A percentile compares a stretch with the other conserved stretches of the same genome.
Evolutionary conservation across 2,113 vertebrate genomes (phyloP).

Genomic region (Carassius carassius): DNA sequence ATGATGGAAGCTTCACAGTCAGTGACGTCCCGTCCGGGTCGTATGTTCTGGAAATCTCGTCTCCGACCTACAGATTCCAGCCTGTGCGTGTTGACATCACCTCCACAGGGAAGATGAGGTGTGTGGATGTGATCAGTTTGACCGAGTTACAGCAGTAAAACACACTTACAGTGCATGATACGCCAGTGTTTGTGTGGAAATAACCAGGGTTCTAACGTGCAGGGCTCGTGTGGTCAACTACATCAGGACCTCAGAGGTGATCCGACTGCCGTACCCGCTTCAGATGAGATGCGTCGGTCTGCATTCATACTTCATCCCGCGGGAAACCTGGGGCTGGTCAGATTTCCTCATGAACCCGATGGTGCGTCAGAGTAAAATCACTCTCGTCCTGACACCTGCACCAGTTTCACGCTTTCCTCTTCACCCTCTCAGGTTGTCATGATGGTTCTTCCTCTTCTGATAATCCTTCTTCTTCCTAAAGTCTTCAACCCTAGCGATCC

Average conservation of each 20-base stretch:
- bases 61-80: slow-evolving; percentile 90
- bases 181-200: too few species aligned
- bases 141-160: not conserved
- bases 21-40: slow-evolving; percentile 96
- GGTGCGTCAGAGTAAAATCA: slow-evolving; percentile 73
- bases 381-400: slow-evolving; percentile 72
- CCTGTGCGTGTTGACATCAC: slow-evolving; percentile 95
- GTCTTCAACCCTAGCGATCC: slow-evolving; percentile 98
- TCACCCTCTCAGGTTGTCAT: slow-evolving; percentile 86
- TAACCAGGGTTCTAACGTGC: not conserved
- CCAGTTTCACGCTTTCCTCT: slow-evolving; percentile 72
- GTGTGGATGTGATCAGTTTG: slow-evolving; percentile 59
- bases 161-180: not conserved
- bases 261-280: slow-evolving; percentile 91
- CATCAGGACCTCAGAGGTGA: slow-evolving; percentile 95
- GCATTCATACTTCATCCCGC: slow-evolving; percentile 93
- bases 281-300: slow-evolving; percentile 88
- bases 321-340: slow-evolving; percentile 98
- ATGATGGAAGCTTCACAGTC: slow-evolving; percentile 94
- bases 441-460: slow-evolving; percentile 97
- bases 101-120: slow-evolving; percentile 99
- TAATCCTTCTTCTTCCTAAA: slow-evolving; percentile 95
- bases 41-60: slow-evolving; percentile 93
- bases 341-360: slow-evolving; percentile 96
- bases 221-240: slow-evolving; percentile 97